Conservation (phyloP, 2,113 vertebrate species). For the Eidolon helvum region DNA sequence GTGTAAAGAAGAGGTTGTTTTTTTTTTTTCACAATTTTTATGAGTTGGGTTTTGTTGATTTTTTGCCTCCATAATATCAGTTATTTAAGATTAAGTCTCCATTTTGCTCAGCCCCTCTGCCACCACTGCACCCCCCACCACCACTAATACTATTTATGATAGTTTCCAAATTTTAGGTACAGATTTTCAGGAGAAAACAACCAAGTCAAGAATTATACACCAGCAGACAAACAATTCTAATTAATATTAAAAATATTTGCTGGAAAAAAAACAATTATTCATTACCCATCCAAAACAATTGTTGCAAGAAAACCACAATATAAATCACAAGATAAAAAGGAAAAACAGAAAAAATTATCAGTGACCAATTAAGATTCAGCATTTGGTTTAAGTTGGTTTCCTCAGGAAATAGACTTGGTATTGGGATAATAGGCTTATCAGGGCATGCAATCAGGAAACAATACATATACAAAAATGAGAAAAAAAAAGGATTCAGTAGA, state of each 20-base stretch:
- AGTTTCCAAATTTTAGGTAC: neutral
- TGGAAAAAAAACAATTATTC: neutral
- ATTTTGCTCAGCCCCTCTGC: neutral
- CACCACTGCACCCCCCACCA: fast-evolving
- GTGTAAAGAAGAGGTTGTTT: neutral
- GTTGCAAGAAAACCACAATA: neutral
- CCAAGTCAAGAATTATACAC: neutral
- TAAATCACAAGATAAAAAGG: neutral
- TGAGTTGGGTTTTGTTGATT: neutral
- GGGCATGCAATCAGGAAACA: neutral
- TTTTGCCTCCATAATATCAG: neutral
- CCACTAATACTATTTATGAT: neutral
- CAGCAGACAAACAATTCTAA: neutral
- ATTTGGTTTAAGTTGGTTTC: neutral
- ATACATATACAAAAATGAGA: neutral
- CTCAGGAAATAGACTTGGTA: neutral
- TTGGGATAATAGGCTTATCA: neutral
- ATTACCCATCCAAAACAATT: neutral
- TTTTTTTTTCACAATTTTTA: neutral
- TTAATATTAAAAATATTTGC: neutral
- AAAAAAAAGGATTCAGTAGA: neutral
- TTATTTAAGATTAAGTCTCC: neutral
- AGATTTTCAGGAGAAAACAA: neutral
- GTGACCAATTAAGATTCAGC: neutral
- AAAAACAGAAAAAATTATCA: neutral